Percentiles rank a stretch among this genome's conserved stretches.
phyloP scores from a whole-genome alignment of 2,113 vertebrate species.

The Struthidea cinerea region DNA sequence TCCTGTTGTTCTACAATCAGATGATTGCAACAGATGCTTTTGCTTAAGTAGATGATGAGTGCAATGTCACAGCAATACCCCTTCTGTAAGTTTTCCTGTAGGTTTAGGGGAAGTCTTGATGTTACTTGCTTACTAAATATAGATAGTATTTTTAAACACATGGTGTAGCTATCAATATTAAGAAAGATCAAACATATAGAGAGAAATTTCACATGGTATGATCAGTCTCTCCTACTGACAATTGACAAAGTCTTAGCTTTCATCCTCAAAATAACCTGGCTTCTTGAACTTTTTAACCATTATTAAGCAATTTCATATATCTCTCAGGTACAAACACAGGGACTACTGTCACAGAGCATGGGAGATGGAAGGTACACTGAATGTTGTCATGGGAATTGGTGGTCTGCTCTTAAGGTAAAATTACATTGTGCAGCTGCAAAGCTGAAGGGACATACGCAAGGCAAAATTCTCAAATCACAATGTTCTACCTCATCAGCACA shows the following conservation, averaged over 20 bases:
- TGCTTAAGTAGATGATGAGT: not conserved
- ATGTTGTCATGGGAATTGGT: not conserved
- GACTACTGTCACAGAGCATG: not conserved
- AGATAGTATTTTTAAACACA: not conserved
- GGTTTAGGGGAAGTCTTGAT: not conserved
- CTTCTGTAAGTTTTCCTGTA: not conserved
- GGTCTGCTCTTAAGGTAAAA: not conserved
- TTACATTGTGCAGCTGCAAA: not conserved
- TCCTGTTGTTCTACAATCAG: not conserved
- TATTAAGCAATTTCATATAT: not conserved
- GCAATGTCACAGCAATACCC: not conserved
- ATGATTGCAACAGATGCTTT: not conserved
- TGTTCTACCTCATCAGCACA: not conserved
- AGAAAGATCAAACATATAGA: not conserved
- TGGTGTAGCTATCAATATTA: not conserved
- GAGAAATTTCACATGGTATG: not conserved
- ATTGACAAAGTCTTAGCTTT: not conserved
- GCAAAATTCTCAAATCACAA: not conserved
- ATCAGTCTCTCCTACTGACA: not conserved
- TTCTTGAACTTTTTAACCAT: not conserved
- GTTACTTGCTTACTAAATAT: not conserved
- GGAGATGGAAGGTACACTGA: not conserved
- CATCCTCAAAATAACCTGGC: not conserved
- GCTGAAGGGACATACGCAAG: not conserved
- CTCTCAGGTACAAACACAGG: not conserved